phyloP scores from a whole-genome alignment of 2,888 invertebrate species.

The Clusia tigrina region DNA sequence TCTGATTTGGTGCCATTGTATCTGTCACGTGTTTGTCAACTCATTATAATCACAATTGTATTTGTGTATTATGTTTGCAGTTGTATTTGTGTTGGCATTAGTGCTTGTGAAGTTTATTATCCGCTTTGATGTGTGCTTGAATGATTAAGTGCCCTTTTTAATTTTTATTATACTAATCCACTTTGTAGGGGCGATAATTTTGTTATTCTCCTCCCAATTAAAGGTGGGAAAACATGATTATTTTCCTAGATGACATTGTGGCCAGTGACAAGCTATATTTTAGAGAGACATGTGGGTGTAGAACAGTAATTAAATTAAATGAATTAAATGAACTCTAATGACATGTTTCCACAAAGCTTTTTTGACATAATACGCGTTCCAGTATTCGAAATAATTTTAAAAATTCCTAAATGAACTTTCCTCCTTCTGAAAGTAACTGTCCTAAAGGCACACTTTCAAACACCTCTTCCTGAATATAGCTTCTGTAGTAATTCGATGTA shows the following conservation, averaged over 20 bases:
- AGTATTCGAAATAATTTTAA: neutral
- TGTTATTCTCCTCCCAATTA: neutral
- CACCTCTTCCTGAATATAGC: too few relatives aligned
- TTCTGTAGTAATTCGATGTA: too few relatives aligned
- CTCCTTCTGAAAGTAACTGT: neutral
- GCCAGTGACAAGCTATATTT: too few relatives aligned
- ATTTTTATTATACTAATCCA: neutral
- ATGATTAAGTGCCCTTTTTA: constrained; percentile 2
- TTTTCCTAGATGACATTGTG: too few relatives aligned
- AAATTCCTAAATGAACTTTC: neutral
- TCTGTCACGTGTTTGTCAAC: constrained; percentile 29
- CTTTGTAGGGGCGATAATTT: neutral
- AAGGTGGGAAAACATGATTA: too few relatives aligned
- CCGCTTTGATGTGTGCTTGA: constrained; percentile 26
- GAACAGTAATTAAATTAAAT: neutral
- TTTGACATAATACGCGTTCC: too few relatives aligned
- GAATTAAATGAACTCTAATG: neutral
- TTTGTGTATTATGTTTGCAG: neutral
- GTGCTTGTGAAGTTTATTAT: constrained; percentile 25
- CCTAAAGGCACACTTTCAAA: too few relatives aligned
- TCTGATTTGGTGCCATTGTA: constrained; percentile 28
- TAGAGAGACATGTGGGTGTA: neutral
- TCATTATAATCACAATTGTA: neutral
- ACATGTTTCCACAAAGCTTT: too few relatives aligned
- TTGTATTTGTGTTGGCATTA: neutral